Evolutionary conservation across 2,113 vertebrate species (phyloP), one percentile per base, ranked within the genome.

Genomic region (Suricata suricatta): DNA sequence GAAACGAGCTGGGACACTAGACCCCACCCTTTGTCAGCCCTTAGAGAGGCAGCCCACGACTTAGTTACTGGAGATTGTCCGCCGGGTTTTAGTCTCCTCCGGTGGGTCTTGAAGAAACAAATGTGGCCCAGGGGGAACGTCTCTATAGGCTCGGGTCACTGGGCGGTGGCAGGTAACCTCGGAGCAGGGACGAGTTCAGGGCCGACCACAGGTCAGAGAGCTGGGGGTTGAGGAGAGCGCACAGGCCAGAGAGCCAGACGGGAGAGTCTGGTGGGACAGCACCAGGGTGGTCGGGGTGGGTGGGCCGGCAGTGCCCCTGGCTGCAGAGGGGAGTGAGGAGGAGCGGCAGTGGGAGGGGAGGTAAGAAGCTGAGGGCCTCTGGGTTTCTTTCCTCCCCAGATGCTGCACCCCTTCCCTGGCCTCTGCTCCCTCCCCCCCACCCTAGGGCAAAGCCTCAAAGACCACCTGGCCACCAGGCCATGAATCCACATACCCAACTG

Each of bases 1-100:
- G 88, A 87, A 77, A 74, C 38, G 31, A 50, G n/a, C 80, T 68
- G 0, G 14, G 90, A 80, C 44, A 29, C 25, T 10, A 21, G 76
- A 35, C 41, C 57, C 72, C n/a, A 1, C 17, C 10, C 4, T 12
- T 38, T 68, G 33, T 41, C 41, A 14, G 8, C 14, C 33, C 33
- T 25, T 3, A 0, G n/a, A 3, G 76, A 5, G 33, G 52, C 69
- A 1, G 2, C 50, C 4, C 14, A 5, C 11, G 41, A 6, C 77
- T 57, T n/a, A 6, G n/a, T 57, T 5, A 63, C 7, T 57, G 92
- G 81, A 31, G 16, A 3, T 1, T 0, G 19, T 4, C 31, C 0
- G 77, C 79, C 1, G 19, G 57, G 2, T 14, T 50, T 44, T 1
- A 69, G 27, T 9, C 10, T 63, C 38, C 33, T 83, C 41, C 86